phyloP scores from a whole-genome alignment of 2,113 vertebrate species.

The Petrocephalus zakoni region DNA sequence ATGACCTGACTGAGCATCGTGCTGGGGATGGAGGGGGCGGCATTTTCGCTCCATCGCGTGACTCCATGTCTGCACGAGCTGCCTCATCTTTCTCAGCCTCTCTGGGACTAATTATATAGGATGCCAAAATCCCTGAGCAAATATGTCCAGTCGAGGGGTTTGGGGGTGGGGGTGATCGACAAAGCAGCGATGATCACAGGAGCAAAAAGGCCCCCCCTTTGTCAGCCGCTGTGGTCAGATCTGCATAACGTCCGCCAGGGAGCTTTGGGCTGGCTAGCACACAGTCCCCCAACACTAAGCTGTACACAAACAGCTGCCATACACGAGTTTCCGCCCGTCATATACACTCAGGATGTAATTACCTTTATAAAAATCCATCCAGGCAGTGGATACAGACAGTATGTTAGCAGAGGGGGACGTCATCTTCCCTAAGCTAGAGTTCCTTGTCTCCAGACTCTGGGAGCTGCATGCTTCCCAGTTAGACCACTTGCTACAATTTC shows the following conservation, averaged over 20 bases:
- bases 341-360: neutral
- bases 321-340: neutral
- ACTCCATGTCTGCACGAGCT: constrained; percentile 35
- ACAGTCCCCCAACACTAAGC: neutral
- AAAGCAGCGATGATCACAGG: neutral
- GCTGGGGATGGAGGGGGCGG: neutral
- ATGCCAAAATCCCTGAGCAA: constrained; percentile 33
- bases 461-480: neutral
- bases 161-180: neutral
- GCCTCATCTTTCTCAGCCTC: constrained; percentile 17
- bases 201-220: constrained; percentile 26
- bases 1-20: neutral
- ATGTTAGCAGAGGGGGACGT: neutral
- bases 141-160: constrained; percentile 14
- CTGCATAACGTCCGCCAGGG: neutral
- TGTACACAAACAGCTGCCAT: neutral
- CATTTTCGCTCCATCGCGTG: constrained; percentile 37
- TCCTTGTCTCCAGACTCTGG: neutral
- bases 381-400: neutral
- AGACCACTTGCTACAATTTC: neutral
- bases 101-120: constrained; percentile 33
- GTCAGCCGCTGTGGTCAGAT: constrained; percentile 1
- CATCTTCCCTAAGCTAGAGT: neutral
- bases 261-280: neutral
- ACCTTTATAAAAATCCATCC: neutral